These are phyloP conservation scores for Sus cebifrons DNA, from an alignment of 2,797 vertebrate genomes.

Conservation along the genomic window DNA sequence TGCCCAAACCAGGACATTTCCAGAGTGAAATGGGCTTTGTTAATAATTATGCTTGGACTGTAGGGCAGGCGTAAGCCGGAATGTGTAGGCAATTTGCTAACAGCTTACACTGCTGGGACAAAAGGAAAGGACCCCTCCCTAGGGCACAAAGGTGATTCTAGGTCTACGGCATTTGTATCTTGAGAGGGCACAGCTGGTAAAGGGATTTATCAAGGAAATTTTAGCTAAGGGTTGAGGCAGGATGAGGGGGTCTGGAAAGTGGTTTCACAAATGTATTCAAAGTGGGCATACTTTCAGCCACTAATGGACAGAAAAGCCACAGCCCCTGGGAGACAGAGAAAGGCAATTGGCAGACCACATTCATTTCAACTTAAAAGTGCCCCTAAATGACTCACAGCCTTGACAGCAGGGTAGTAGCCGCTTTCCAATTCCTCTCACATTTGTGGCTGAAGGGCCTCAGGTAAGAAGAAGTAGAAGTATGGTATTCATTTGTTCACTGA, in stretches of 20 bases:
- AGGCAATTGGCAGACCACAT: background rate
- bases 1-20: background rate
- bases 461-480: background rate
- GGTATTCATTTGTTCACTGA: slow-evolving; percentile 21
- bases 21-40: background rate
- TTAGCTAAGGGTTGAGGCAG: background rate
- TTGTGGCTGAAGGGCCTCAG: background rate
- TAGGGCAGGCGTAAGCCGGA: background rate
- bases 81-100: background rate
- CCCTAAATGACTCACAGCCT: background rate
- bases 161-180: background rate
- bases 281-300: background rate
- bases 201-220: background rate
- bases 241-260: background rate
- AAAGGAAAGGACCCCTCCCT: background rate
- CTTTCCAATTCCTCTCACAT: background rate
- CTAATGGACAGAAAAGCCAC: slow-evolving; percentile 6
- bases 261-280: background rate
- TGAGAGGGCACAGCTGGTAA: background rate
- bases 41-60: background rate
- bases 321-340: background rate
- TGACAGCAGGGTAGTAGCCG: no score
- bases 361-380: background rate
- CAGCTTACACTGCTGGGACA: background rate
- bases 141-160: background rate